phyloP scores from a whole-genome alignment of 2,113 vertebrate genomes.

The Athene noctua region DNA sequence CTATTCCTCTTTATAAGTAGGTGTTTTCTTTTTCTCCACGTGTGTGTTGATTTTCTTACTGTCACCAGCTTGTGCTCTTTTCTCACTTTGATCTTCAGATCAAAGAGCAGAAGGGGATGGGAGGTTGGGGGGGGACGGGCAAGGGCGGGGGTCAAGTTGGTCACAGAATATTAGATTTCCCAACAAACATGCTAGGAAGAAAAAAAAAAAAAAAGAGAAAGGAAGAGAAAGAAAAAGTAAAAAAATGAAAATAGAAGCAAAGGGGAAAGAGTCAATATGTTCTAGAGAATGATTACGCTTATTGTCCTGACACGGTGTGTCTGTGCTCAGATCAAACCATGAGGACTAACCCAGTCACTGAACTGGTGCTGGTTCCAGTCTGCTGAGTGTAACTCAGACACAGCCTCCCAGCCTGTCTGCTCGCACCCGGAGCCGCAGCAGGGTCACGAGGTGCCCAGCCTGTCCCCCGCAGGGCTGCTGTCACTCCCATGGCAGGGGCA shows the following conservation, averaged over 20 bases:
- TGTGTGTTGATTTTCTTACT: neutral
- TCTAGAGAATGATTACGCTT: neutral
- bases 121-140: neutral
- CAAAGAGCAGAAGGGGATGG: neutral
- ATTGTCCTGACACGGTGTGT: neutral
- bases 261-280: neutral
- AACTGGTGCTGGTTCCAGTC: neutral
- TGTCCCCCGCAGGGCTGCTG: neutral
- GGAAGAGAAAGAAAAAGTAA: neutral
- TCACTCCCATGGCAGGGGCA: neutral
- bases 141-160: neutral
- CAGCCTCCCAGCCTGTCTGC: neutral
- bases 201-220: neutral
- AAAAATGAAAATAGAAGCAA: neutral
- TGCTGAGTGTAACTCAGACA: neutral
- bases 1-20: neutral
- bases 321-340: neutral
- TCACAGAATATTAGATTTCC: constrained; percentile 12
- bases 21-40: neutral
- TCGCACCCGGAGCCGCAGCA: neutral
- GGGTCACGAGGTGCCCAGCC: neutral
- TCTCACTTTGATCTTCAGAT: constrained; percentile 18
- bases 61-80: neutral
- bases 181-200: neutral
- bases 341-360: neutral